Base-by-base conservation (phyloP, 2,113 vertebrate species). In the Corythoichthys intestinalis region DNA sequence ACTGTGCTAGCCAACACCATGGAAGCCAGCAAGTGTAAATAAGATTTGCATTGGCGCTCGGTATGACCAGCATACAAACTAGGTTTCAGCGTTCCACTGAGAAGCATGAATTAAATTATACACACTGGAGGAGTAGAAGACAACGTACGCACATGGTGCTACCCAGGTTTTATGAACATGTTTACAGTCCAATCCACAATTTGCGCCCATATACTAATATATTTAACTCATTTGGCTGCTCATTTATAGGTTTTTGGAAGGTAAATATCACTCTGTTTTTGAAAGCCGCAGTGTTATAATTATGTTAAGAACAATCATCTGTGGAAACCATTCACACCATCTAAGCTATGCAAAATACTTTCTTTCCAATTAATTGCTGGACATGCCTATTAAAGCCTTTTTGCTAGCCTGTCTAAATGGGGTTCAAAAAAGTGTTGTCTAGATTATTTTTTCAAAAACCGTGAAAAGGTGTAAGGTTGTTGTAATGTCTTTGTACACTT, bases 11-110 rank as follows among this genome's bases (percentile, higher is more conserved):
- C 79, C 75, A 84, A 70, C 53, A 73, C 65, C 77, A 39, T 72
- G 73, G 70, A 77, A 71, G 48, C 69, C 71, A 63, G 57, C 68
- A 67, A 79, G 70, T 81, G 66, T 77, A 85, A 85, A 83, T 84
- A 82, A 79, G 57, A 75, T 85, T 84, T 78, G 69, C 76, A 83
- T 65, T 77, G 79, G 74, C 70, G 20, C 69, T 75, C 76, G 70
- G 70, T 74, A 72, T 75, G 70, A 76, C 70, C 78, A 47, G 65
- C 77, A 70, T 73, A 77, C 79, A 88, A 86, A 86, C 79, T 74
- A 74, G 78, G 70, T 78, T 34, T 28, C 65, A 75, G 78, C 66
- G 70, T 79, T 73, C 72, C 73, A 69, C 46, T 50, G 72, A 60
- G 61, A 59, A 28, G 54, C 71, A 68, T 66, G 79, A 76, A 81